Conservation (phyloP, 2,888 invertebrate species). For the Cerastoderma edule region DNA sequence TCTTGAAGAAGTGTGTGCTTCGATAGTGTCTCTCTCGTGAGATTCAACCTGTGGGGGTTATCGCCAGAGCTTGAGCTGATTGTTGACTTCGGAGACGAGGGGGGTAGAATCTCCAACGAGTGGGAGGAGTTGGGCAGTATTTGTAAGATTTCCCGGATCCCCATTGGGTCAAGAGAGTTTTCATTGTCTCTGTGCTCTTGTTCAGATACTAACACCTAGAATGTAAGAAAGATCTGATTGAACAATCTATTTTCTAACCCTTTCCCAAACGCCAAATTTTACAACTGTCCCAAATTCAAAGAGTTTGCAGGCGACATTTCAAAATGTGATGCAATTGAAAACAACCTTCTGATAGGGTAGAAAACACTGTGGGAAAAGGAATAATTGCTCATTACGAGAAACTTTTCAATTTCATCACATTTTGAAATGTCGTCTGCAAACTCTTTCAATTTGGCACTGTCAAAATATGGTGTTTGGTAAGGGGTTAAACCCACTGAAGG, state of each 20-base stretch:
- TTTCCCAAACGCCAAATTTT: too few relatives aligned
- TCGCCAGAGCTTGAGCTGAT: slow-evolving; percentile 27
- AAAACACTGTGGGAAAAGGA: too few relatives aligned
- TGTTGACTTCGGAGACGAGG: slow-evolving; percentile 11
- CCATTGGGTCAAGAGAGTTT: slow-evolving; percentile 42
- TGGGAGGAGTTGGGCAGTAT: slow-evolving; percentile 16
- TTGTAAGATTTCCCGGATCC: slow-evolving; percentile 37
- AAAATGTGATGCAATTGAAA: too few relatives aligned
- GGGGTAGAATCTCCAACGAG: slow-evolving; percentile 3
- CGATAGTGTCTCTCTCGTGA: slow-evolving; percentile 69
- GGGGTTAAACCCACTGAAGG: too few relatives aligned
- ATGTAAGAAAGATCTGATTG: background rate
- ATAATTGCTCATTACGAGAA: too few relatives aligned
- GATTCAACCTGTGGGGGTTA: slow-evolving; percentile 48
- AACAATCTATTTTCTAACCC: background rate
- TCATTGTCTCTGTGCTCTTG: slow-evolving; percentile 70
- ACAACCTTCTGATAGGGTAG: too few relatives aligned
- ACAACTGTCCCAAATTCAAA: too few relatives aligned
- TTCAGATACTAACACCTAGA: slow-evolving; percentile 73
- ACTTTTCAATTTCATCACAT: too few relatives aligned
- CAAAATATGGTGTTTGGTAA: too few relatives aligned
- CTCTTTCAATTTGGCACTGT: too few relatives aligned
- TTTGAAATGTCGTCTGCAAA: too few relatives aligned
- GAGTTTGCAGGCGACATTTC: too few relatives aligned
- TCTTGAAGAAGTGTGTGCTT: slow-evolving; percentile 72